phyloP scores from a whole-genome alignment of 1,140 invertebrate species.

The Aphelinus certus region DNA sequence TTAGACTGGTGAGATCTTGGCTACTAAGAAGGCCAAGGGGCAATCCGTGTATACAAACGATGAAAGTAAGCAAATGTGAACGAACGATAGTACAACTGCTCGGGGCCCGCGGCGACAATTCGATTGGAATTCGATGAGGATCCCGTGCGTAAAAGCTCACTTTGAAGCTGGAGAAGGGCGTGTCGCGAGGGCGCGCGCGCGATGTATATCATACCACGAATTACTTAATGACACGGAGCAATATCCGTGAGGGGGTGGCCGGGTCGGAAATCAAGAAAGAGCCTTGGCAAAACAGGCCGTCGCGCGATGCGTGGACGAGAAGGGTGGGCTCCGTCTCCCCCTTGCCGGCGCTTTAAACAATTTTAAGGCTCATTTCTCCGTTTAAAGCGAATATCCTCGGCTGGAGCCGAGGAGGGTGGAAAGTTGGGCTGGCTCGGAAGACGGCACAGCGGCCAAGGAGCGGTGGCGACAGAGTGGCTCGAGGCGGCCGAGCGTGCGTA shows the following conservation, averaged over 20 bases:
- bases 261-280: no score
- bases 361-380: slow-evolving; percentile 67
- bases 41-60: no score
- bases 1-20: no score
- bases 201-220: no score
- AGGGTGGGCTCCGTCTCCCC: slow-evolving; percentile 29
- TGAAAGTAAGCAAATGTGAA: no score
- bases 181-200: no score
- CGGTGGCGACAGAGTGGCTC: slow-evolving; percentile 28
- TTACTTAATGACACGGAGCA: no score
- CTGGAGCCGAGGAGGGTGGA: slow-evolving; percentile 41
- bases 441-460: slow-evolving; percentile 28
- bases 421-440: slow-evolving; percentile 16
- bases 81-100: no score
- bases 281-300: slow-evolving; percentile 39
- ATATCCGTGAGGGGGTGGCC: no score
- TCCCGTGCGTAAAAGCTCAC: background rate
- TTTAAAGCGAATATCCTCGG: slow-evolving; percentile 64
- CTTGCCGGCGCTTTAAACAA: slow-evolving; percentile 65
- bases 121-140: no score
- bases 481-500: slow-evolving; percentile 49
- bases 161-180: slow-evolving; percentile 1
- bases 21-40: no score
- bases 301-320: background rate
- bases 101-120: no score